phyloP scores from a whole-genome alignment of 2,113 vertebrate genomes.

The Tragelaphus buxtoni region DNA sequence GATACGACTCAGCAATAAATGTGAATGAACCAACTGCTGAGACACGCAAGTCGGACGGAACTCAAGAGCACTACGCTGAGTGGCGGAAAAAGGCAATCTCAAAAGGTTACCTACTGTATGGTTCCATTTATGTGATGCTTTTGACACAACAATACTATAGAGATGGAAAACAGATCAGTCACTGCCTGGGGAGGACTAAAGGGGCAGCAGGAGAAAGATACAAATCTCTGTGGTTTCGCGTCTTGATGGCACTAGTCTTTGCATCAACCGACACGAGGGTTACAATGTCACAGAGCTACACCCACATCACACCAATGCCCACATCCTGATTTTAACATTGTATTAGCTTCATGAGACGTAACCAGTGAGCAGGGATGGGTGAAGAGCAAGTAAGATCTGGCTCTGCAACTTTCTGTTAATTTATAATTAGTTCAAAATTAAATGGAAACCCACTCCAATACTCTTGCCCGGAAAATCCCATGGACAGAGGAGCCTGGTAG shows the following conservation, averaged over 20 bases:
- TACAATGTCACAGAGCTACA: not conserved
- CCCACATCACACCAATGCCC: too few relatives aligned
- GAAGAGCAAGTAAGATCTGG: not conserved
- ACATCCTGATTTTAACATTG: not conserved
- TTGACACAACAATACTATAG: not conserved
- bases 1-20: not conserved
- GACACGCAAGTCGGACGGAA: not conserved
- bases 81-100: not conserved
- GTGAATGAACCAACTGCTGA: not conserved
- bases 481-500: not conserved
- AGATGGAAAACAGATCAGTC: not conserved
- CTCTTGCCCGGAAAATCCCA: not conserved
- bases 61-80: not conserved
- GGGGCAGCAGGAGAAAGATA: not conserved
- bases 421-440: not conserved
- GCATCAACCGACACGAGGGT: not conserved
- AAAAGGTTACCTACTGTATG: not conserved
- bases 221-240: not conserved
- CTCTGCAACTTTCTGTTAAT: not conserved
- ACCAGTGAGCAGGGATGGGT: not conserved
- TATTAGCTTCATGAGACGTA: not conserved
- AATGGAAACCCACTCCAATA: not conserved
- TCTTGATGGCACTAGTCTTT: not conserved
- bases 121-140: not conserved
- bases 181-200: not conserved